phyloP scores from a whole-genome alignment of 2,797 vertebrate species.

The Neosilurus hyrtlii region DNA sequence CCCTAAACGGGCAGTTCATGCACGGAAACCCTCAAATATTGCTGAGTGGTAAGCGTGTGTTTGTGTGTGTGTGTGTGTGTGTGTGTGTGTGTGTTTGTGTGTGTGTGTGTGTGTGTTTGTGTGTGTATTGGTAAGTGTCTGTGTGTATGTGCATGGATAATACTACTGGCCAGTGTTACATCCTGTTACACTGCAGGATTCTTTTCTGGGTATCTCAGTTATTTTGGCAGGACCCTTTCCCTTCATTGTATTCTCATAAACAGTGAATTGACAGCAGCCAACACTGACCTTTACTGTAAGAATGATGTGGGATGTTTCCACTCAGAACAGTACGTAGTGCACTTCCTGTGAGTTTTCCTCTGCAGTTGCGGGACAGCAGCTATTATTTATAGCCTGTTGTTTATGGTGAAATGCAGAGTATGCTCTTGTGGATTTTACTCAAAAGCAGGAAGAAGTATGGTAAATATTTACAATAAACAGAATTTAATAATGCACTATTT shows the following conservation, averaged over 20 bases:
- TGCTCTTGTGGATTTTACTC: background rate
- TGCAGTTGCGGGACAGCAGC: background rate
- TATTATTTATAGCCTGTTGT: background rate
- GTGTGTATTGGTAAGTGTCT: too few species aligned
- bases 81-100: too few species aligned
- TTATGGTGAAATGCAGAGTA: background rate
- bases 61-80: too few species aligned
- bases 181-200: slow-evolving; percentile 1
- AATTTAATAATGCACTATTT: background rate
- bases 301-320: slow-evolving; percentile 30
- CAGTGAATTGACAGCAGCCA: slow-evolving; percentile 42
- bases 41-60: too few species aligned
- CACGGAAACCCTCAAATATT: too few species aligned
- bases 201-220: slow-evolving; percentile 45
- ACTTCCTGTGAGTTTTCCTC: background rate
- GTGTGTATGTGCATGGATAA: background rate
- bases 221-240: slow-evolving; percentile 40
- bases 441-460: background rate
- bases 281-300: slow-evolving; percentile 45
- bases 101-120: too few species aligned
- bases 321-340: background rate
- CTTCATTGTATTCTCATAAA: slow-evolving; percentile 50
- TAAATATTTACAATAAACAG: background rate
- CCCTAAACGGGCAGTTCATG: too few species aligned
- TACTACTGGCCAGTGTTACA: background rate